Evolutionary conservation across 2,797 vertebrate species (phyloP).

Genomic region (Brachymystax lenok): DNA sequence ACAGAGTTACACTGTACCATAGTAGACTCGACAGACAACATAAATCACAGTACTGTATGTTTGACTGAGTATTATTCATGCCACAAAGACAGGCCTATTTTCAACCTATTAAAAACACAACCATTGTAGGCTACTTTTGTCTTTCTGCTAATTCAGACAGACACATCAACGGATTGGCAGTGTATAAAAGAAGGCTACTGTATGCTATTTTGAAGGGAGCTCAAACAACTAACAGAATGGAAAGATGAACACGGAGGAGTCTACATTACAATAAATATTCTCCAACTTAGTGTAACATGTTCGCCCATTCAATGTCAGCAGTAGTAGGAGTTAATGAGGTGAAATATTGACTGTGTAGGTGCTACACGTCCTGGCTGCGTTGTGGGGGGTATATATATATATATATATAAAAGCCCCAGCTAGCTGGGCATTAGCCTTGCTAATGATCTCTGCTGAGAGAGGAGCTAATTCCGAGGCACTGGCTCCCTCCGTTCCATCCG

Average conservation of each 20-base stretch:
- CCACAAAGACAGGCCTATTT: not conserved
- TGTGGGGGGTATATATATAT: conserved; percentile 31
- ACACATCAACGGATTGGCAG: not conserved
- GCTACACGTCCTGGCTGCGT: conserved; percentile 23
- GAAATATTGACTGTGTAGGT: conserved; percentile 35
- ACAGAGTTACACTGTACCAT: not conserved
- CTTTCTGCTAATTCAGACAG: not conserved
- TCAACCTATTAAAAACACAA: not conserved
- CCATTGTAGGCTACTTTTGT: not conserved
- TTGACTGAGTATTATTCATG: not conserved
- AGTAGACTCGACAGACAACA: too few species aligned
- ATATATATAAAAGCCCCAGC: conserved; percentile 35
- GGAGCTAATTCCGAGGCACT: not conserved
- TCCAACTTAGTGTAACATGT: conserved; percentile 6
- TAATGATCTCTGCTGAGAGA: conserved; percentile 45
- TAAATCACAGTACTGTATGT: too few species aligned
- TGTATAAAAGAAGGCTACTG: not conserved
- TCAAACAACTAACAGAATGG: not conserved
- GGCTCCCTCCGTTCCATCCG: conserved; percentile 15
- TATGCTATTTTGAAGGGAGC: not conserved
- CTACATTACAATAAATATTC: not conserved
- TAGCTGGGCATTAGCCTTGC: conserved; percentile 26
- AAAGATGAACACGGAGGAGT: not conserved
- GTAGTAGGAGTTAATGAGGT: conserved; percentile 48
- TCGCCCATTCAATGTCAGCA: conserved; percentile 7